Conservation (phyloP, 2,797 vertebrate genomes). For the Lindbergichthys nudifrons region DNA sequence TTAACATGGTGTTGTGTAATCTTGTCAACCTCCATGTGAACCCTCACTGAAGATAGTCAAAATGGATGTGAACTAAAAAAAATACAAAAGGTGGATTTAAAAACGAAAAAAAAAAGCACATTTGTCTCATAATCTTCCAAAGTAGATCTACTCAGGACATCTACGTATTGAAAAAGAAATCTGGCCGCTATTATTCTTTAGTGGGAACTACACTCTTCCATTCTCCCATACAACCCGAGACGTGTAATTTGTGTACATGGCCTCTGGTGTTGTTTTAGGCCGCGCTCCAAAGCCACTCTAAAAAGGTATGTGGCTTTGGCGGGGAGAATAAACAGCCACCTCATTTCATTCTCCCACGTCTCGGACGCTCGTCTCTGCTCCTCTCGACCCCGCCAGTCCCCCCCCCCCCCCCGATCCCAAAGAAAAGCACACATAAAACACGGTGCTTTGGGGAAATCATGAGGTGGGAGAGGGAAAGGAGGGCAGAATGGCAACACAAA, state of each 20-base stretch:
- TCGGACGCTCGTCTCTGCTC: conserved; percentile 70
- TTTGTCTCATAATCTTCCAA: conserved; percentile 31
- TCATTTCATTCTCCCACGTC: conserved; percentile 78
- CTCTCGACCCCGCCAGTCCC: conserved; percentile 64
- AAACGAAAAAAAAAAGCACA: conserved; percentile 1
- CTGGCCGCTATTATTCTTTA: conserved; percentile 50
- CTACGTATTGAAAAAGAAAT: conserved; percentile 21
- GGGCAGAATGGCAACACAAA: conserved; percentile 35
- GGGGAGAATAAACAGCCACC: conserved; percentile 81
- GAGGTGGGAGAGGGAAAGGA: conserved; percentile 47
- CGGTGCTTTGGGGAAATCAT: conserved; percentile 77
- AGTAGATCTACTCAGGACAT: conserved; percentile 28
- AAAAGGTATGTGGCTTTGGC: conserved; percentile 80
- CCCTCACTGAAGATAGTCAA: conserved; percentile 46
- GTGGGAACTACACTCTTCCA: conserved; percentile 53
- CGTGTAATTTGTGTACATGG: conserved; percentile 75
- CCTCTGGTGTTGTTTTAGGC: conserved; percentile 79
- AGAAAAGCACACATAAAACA: conserved; percentile 78
- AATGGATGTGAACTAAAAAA: conserved; percentile 41
- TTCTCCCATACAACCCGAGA: conserved; percentile 50
- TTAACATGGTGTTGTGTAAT: conserved; percentile 61
- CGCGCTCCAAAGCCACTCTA: conserved; percentile 78
- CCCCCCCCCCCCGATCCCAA: conserved; percentile 47
- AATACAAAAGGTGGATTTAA: not conserved
- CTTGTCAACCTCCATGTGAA: conserved; percentile 63